Percentiles rank a stretch among this genome's conserved stretches.
phyloP scores from a whole-genome alignment of 1,140 invertebrate species.

The Hyles euphorbiae region DNA sequence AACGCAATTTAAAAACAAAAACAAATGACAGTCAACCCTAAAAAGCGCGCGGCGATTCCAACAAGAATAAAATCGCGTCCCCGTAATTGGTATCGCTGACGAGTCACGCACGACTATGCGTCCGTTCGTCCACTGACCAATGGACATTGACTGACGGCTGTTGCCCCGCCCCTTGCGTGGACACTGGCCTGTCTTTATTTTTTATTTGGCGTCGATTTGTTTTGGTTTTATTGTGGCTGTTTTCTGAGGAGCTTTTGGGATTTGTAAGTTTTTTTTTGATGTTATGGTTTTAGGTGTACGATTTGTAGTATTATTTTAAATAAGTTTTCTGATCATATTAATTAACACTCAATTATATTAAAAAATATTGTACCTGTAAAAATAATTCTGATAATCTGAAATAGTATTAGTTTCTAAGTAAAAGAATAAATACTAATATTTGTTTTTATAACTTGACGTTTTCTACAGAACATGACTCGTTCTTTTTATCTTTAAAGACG shows the following conservation, averaged over 20 bases:
- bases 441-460: no score
- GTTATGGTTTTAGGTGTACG: no score
- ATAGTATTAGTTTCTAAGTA: no score
- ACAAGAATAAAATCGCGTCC: slow-evolving; percentile 5
- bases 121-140: slow-evolving; percentile 25
- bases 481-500: no score
- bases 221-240: neutral
- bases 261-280: neutral
- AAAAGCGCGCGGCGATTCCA: slow-evolving; percentile 1
- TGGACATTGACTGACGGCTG: slow-evolving; percentile 18
- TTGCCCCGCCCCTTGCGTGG: slow-evolving; percentile 26
- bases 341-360: neutral
- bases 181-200: slow-evolving; percentile 13
- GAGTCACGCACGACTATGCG: neutral
- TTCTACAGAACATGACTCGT: no score
- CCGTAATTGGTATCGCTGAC: slow-evolving; percentile 1
- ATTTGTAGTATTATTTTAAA: no score
- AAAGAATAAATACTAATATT: no score
- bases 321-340: no score
- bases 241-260: neutral
- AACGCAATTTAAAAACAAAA: no score
- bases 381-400: neutral
- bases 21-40: no score
- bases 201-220: neutral
- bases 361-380: neutral